Base-by-base conservation (phyloP, 1,140 invertebrate species). In the Aphelenchoides fujianensis region DNA sequence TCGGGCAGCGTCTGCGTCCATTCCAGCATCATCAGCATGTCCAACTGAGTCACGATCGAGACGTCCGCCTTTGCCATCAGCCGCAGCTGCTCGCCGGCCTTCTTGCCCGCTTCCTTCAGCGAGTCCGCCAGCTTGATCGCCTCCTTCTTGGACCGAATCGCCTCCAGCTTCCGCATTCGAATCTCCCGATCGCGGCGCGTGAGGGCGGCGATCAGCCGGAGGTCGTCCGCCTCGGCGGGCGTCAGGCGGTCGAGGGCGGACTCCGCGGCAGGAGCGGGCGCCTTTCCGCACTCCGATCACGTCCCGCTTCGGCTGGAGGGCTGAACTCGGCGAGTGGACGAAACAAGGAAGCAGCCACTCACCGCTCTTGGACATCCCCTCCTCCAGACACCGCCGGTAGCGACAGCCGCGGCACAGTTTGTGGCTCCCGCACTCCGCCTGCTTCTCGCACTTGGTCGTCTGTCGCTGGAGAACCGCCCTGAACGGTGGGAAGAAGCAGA, bases 371-470 rank as follows among this genome's bases (percentile, higher is more conserved):
- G 88, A 88, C 88, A 88, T 88, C 32, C 88, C 88, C 16, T 86
- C 87, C 71, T 87, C 85, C 0, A 88, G 35, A 73, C 88, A 89
- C 78, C 87, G 87, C 68, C 79, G 30, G 34, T 69, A 70, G 7
- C 69, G 57, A 37, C 69, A 70, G 12, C 37, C 69, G 19, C 69
- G 19, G 32, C 69, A 70, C 27, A 70, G 88, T 77, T 89, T 89
- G 35, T 89, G 77, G 0, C 92, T 94, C 85, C 97, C 97, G 94
- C 1, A 98, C 92, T n/a, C 92, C 87, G 80, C 89, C 89, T 16
- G 32, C 41, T 73, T 77, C n/a, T 73, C 68, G 36, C 63, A 71
- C 31, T 71, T 69, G 12, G 64, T 69, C n/a, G 53, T 35, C 41
- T 69, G 63, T n/a, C 35, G 27, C 37, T 71, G 70, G 57, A 64